Base-by-base conservation (phyloP, 1,140 invertebrate species). In the Pinna nobilis region DNA sequence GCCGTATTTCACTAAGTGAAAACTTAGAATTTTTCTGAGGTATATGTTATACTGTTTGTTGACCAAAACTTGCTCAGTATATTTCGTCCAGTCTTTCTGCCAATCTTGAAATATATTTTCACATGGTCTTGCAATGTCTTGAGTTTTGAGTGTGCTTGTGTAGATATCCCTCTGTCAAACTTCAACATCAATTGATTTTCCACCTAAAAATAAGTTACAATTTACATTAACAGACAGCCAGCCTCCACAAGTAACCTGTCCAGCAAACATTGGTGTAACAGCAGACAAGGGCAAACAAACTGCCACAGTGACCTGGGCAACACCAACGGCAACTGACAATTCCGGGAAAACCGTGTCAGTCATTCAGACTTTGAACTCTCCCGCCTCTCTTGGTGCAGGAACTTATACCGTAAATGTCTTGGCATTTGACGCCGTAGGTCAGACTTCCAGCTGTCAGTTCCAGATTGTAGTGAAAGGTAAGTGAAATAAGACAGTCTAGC, bases 401-500 rank as follows among this genome's bases (percentile, higher is more conserved):
- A 50, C 70, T 7, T 74, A 78, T 55, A 51, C 51, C 2, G 80
- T 84, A 20, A 80, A 69, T 60, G 77, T 77, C 13, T 47, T 74
- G 41, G 83, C 78, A 32, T 72, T 61, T 28, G 81, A 84, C 60
- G 7, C 49, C 6, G 18, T 44, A 28, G 70, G 76, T 13, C 65
- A 77, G 11, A 61, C 74, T 0, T 25, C 69, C 13, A 50, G 67
- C 11, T 84, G 83, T 60, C 72, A 28, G 18, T 84, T 82, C 41
- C 72, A 49, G 5, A 70, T 84, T 33, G 76, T 60, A 11, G 78
- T 83, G 13, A 77, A 25, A 79, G 81, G 83, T 84, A 35, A 74
- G 37, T 67, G 9, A 23, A n/a, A 44, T 11, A 28, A 47, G 20
- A 18, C 20, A 20, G 15, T 18, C 15, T 20, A 47, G 15, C 20